Evolutionary conservation across 2,113 vertebrate genomes (phyloP), one percentile per base, ranked within the genome.

Genomic region (Ptilorrhoa leucosticta): DNA sequence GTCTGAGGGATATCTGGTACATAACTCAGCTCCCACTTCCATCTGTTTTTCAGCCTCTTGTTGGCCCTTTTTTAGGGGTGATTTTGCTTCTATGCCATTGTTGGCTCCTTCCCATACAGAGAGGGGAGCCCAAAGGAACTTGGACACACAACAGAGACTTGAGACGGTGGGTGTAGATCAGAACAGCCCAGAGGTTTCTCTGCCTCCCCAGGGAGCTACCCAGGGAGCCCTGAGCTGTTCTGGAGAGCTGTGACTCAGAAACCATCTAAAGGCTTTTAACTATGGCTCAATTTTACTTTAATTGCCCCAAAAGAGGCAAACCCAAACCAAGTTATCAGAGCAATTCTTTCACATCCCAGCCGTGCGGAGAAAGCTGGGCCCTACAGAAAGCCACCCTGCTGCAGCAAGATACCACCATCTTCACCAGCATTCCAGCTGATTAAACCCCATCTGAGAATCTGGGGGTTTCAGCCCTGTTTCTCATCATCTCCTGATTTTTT

Each of bases 361-460:
- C 0, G 0, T 0, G 0, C 5, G 33, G 51, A 61, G 39, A 37
- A 53, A 48, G 53, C 35, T 11, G 21, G 26, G 40, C 7, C 2
- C 40, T 61, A 68, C 30, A 51, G 48, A n/a, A 73, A 31, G 56
- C 20, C 27, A 18, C n/a, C 10, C 13, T 7, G 7, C 31, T 24
- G 42, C 7, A 6, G 30, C 16, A 4, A 37, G 56, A 51, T 5
- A 39, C 8, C 63, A 33, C 15, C 51, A 72, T 13, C 48, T 73
- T 42, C 87, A 68, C 30, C 53, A 56, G 26, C 5, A 7, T 26
- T 33, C 28, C 56, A 10, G 8, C 40, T 63, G 48, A 31, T 7
- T 42, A 42, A 86, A 27, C 31, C 20, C 24, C 47, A 56, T 33
- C 56, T 15, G 13, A 14, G 17, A 37, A 39, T 39, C 31, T 16